Evolutionary conservation across 2,797 vertebrate genomes (phyloP).

Genomic region (Loris lydekkerianus): DNA sequence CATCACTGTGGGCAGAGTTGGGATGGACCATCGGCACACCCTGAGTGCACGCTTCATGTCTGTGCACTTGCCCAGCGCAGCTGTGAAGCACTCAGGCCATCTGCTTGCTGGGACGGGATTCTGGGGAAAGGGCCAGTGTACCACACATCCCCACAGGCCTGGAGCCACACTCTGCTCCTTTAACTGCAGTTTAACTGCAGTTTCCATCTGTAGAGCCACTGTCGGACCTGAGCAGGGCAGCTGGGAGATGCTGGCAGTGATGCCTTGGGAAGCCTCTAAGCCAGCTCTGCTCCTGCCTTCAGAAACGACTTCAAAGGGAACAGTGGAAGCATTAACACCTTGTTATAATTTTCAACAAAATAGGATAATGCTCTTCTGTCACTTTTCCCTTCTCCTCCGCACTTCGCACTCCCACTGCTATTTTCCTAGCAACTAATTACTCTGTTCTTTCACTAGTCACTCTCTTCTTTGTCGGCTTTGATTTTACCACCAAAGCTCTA

Average conservation of each 20-base stretch:
- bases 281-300: not conserved
- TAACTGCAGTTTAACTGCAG: not conserved
- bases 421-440: slow-evolving; percentile 70
- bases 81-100: not conserved
- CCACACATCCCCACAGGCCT: rapidly evolving
- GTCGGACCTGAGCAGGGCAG: not conserved
- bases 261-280: not conserved
- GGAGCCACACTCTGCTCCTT: not conserved
- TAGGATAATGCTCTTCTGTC: slow-evolving; percentile 60
- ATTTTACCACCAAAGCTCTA: not conserved
- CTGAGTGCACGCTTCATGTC: not conserved
- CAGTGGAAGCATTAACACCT: slow-evolving; percentile 58
- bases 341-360: slow-evolving; percentile 64
- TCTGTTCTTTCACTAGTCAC: slow-evolving; percentile 64
- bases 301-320: slow-evolving; percentile 46
- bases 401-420: slow-evolving; percentile 69
- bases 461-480: slow-evolving; percentile 28
- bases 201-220: not conserved
- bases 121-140: not conserved
- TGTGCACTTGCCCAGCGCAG: not conserved
- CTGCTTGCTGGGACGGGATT: no score
- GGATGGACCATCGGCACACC: not conserved
- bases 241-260: not conserved
- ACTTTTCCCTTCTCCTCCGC: slow-evolving; percentile 28
- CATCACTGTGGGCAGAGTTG: not conserved